These are phyloP conservation scores for Drosophila leonis DNA, from an alignment of 2,888 invertebrate genomes.

Conservation along the genomic window DNA sequence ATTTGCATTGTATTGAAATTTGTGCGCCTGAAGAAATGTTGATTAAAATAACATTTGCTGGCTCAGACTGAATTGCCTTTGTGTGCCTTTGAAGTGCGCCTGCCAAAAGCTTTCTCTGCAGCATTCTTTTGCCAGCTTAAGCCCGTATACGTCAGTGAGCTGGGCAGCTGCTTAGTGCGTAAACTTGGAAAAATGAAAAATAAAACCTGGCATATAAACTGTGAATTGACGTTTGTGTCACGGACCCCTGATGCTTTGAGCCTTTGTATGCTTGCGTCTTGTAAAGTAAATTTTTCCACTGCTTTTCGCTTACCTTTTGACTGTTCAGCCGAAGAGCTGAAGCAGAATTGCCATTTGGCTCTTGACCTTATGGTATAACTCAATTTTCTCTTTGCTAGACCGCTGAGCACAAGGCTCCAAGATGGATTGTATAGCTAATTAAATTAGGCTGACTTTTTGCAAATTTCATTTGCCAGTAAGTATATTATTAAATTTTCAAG, in stretches of 20 bases:
- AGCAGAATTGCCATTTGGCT: conserved; percentile 2
- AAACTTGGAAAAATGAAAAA: background rate
- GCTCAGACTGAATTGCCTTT: conserved; percentile 43
- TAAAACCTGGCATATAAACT: conserved; percentile 17
- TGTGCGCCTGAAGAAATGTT: conserved; percentile 38
- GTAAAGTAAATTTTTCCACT: conserved; percentile 13
- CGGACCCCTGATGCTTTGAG: conserved; percentile 11
- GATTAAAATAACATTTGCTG: conserved; percentile 53
- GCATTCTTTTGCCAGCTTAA: background rate
- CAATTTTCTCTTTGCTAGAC: conserved; percentile 37
- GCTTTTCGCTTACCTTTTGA: conserved; percentile 35
- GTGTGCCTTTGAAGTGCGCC: conserved; percentile 62
- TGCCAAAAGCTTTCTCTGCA: background rate
- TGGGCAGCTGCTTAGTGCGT: conserved; percentile 1
- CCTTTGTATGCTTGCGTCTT: conserved; percentile 1
- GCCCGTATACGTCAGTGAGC: background rate
- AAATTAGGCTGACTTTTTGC: conserved; percentile 52
- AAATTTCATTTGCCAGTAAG: conserved; percentile 59
- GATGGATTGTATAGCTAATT: conserved; percentile 71
- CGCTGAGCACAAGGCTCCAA: conserved; percentile 18
- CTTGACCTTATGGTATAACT: conserved; percentile 36
- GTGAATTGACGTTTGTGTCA: conserved; percentile 30
- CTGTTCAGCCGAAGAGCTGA: background rate
- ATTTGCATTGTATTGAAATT: conserved; percentile 28
- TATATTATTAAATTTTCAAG: conserved; percentile 52